These are phyloP conservation scores for Tyto alba DNA, from an alignment of 2,113 vertebrate species.

Conservation along the genomic window DNA sequence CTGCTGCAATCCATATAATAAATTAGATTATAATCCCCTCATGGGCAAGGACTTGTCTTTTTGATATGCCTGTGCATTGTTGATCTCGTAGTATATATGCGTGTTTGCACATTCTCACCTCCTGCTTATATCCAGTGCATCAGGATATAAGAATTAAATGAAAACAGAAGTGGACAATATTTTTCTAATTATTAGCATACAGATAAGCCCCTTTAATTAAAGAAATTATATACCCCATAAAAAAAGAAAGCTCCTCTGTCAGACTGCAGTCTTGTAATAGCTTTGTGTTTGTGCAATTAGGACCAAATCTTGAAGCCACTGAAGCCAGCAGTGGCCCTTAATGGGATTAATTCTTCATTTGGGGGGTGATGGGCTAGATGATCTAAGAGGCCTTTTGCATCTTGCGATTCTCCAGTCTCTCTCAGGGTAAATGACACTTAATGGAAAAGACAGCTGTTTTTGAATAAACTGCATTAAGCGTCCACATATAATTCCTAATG, in stretches of 20 bases:
- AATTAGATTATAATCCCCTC: conserved; percentile 50
- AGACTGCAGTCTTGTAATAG: neutral
- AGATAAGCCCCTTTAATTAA: conserved; percentile 47
- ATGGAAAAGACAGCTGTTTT: conserved; percentile 34
- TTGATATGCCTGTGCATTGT: conserved; percentile 10
- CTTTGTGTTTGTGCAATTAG: conserved; percentile 40
- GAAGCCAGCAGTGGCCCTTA: conserved; percentile 24
- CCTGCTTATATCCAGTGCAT: neutral
- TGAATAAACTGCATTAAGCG: conserved; percentile 35
- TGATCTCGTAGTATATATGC: neutral
- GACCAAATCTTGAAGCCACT: conserved; percentile 13
- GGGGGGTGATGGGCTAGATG: conserved; percentile 27
- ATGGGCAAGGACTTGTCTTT: conserved; percentile 29
- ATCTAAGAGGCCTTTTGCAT: conserved; percentile 28
- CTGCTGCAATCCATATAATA: conserved; percentile 12
- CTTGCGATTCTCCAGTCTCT: neutral
- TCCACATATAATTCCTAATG: neutral
- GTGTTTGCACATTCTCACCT: neutral
- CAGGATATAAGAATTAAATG: neutral
- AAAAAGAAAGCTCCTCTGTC: neutral
- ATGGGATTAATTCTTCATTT: conserved; percentile 61
- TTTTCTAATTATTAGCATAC: conserved; percentile 28
- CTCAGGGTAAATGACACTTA: neutral
- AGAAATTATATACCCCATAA: neutral
- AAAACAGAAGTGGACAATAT: neutral